These are phyloP conservation scores for Masticophis lateralis DNA, from an alignment of 2,797 vertebrate species.

Conservation along the genomic window DNA sequence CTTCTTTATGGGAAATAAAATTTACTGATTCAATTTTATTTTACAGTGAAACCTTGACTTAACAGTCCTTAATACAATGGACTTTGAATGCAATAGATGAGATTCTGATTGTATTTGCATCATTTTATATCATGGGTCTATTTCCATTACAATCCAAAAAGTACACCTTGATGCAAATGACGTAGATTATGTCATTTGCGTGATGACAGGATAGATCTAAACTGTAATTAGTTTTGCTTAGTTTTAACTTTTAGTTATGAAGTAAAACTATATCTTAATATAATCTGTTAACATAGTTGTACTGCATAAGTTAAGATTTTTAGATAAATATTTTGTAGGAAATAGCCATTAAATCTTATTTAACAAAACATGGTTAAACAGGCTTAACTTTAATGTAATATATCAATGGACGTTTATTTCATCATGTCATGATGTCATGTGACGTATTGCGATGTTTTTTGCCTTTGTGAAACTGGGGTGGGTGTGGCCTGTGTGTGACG, in stretches of 20 bases:
- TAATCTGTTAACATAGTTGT: background rate
- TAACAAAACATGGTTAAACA: background rate
- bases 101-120: background rate
- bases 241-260: background rate
- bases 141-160: background rate
- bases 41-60: background rate
- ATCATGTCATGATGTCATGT: background rate
- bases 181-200: background rate
- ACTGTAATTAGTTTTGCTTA: background rate
- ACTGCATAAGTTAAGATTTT: background rate
- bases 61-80: background rate
- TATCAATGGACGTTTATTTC: background rate
- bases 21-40: background rate
- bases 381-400: background rate
- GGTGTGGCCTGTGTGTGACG: too few species aligned
- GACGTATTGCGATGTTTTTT: accelerated
- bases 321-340: background rate
- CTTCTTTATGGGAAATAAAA: background rate
- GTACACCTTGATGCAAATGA: background rate
- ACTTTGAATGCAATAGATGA: background rate
- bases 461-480: background rate
- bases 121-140: background rate
- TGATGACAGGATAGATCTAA: background rate
- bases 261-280: background rate
- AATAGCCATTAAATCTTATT: background rate